phyloP scores from a whole-genome alignment of 2,797 vertebrate genomes.

The Sitta carolinensis region DNA sequence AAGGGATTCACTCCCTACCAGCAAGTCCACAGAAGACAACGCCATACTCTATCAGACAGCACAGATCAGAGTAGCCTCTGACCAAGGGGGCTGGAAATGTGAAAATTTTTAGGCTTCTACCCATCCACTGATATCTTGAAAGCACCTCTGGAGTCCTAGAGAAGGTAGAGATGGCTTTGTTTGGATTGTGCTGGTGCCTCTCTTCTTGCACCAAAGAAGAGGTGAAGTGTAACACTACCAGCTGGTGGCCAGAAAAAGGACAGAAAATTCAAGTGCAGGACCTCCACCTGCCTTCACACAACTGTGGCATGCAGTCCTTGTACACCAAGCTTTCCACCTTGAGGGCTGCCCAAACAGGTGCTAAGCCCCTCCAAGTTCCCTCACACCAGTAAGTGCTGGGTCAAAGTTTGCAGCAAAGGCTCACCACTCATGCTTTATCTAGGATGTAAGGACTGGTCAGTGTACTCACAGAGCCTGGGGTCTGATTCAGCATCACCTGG shows the following conservation, averaged over 20 bases:
- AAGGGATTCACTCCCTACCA: background rate
- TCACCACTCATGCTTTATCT: background rate
- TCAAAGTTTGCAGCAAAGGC: background rate
- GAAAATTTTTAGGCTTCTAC: background rate
- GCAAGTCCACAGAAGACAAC: background rate
- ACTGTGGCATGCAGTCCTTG: accelerated
- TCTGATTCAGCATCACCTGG: background rate
- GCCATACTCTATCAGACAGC: background rate
- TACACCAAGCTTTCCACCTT: background rate
- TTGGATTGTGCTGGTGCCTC: background rate
- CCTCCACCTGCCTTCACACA: background rate
- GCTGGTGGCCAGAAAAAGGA: background rate
- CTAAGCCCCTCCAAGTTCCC: background rate
- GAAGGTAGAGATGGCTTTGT: background rate
- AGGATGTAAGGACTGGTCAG: background rate
- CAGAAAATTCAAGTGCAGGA: background rate
- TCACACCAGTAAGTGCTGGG: background rate
- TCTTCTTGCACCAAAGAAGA: background rate
- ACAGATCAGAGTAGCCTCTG: background rate
- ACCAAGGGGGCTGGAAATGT: background rate
- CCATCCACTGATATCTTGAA: background rate
- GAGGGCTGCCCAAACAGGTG: background rate
- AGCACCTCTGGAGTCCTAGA: background rate
- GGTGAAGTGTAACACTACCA: background rate
- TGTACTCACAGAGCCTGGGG: background rate